Evolutionary conservation across 2,113 vertebrate species (phyloP), one percentile per base, ranked within the genome.

Genomic region (Strix uralensis): DNA sequence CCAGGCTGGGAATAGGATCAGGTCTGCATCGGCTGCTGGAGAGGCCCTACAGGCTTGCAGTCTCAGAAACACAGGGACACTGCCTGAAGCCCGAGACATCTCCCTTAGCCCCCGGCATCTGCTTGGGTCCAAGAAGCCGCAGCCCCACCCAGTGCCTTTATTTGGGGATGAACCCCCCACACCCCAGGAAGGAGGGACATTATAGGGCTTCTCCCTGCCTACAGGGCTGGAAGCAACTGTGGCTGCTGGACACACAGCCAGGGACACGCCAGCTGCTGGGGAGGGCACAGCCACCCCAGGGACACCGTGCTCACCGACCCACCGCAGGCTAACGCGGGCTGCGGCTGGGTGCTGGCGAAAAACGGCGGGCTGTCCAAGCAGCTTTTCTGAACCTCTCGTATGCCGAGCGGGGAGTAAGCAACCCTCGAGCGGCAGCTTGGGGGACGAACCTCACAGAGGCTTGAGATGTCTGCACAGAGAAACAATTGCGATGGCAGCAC

Each of bases 341-440:
- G 34, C 1, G 0, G 52, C 34, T 57, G 22, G 22, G 38, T 9
- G 8, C 40, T 0, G 0, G 26, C 2, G 0, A 20, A 3, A 10
- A 71, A 25, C 7, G 1, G 20, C 5, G 2, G 26, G 72, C 32
- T n/a, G 30, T 40, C 54, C 51, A 11, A 49, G 40, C 5, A 3
- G 38, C 71, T 67, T 34, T 32, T 30, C 58, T 7, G 38, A 72
- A 61, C 46, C 57, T 32, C 72, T 40, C 0, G 0, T 9, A 21
- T 1, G 32, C 15, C 2, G 0, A 38, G 13, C 49, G 18, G 17
- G 13, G 2, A 69, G 29, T 3, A 34, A 77, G 36, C 22, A 12
- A 92, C 38, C 58, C 47, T 71, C 0, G 0, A 58, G 63, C 69
- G 32, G 10, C 66, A 52, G 54, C 16, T 34, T 5, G 27, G 20